Base-by-base conservation (phyloP, 2,888 invertebrate genomes). In the Oscheius sp. region DNA sequence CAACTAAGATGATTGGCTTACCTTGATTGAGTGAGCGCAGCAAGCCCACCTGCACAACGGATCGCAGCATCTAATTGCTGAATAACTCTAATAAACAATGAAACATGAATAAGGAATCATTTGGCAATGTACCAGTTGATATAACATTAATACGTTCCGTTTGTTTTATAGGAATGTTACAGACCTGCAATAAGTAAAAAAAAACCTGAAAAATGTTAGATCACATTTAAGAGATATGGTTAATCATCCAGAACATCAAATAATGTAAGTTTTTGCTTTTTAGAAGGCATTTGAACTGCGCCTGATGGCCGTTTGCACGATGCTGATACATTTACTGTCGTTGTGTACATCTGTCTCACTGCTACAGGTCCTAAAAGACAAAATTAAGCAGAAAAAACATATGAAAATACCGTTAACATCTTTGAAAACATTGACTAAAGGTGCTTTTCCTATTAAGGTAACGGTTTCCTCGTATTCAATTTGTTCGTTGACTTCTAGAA, bases 281-380 rank as follows among this genome's bases (percentile, higher is more conserved):
- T 57, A 15, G 55, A 27, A 17, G 10, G 52, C 12, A 27, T 29
- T 5, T 27, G 52, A 27, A 33, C 15, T 12, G 55, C 3, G 6
- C 10, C 55, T 6, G 8, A n/a, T n/a, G 20, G 17, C 17, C 55
- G 55, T 34, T 55, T 15, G 12, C 25, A 48, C 37, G 8, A 15
- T n/a, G 5, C 23, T 17, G 3, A 6, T 5, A 37, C 8, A 15
- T 33, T 20, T 6, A n/a, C 37, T n/a, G 50, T 48, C 12, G 17
- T 33, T 2, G 46, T 71, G 42, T 73, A 76, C 73, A 76, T 68
- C 52, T 76, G 76, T 46, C 71, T 76, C 2, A 65, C 50, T 12
- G 64, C 69, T 3, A 55, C 52, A 20, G 17, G 33, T 3, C 34
- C 55, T 39, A 39, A 39, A 63, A 63, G 23, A 15, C 6, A 42